Base-by-base conservation (phyloP, 2,888 invertebrate genomes). In the Apodemia duryi region DNA sequence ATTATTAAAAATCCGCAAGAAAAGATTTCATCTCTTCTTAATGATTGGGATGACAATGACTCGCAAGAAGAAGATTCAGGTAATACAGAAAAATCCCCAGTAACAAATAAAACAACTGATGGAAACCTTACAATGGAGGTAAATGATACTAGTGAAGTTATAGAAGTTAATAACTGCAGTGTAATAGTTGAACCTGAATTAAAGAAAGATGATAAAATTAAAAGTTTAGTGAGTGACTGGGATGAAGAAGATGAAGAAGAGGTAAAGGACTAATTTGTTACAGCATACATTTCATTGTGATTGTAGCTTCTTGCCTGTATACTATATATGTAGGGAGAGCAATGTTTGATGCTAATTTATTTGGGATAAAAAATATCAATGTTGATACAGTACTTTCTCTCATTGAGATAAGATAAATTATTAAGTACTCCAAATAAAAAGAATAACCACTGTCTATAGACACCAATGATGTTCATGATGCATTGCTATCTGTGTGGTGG, bases 41-140 rank as follows among this genome's bases (percentile, higher is more conserved):
- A 88, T 79, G 92, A 92, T 73, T 92, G 92, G 92, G 92, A 92
- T 70, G 92, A 92, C 66, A 91, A 90, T 77, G 91, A 91, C 73
- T 86, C 85, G 29, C 90, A 90, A 72, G 86, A 86, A 72, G 84
- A 78, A 67, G 38, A 38, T 9, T 57, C 51, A 60, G 69, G 66
- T 61, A 72, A 73, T 67, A 74, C 71, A 52, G 71, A 69, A 52
- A 49, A 49, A n/a, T 51, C 21, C 21, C 67, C 66, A 63, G 66
- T 62, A 49, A 35, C 66, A 49, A 63, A 66, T 38, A 64, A 60
- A 41, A 54, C 52, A 43, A 32, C 60, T 63, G 54, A 63, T 61
- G 49, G 52, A 49, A 63, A 67, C 41, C 63, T 60, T 29, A 63
- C 64, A 62, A 29, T 38, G 63, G 61, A 63, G 41, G 67, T 63